These are phyloP conservation scores for Taeniopygia guttata DNA, from an alignment of 2,797 vertebrate species.

Conservation along the genomic window DNA sequence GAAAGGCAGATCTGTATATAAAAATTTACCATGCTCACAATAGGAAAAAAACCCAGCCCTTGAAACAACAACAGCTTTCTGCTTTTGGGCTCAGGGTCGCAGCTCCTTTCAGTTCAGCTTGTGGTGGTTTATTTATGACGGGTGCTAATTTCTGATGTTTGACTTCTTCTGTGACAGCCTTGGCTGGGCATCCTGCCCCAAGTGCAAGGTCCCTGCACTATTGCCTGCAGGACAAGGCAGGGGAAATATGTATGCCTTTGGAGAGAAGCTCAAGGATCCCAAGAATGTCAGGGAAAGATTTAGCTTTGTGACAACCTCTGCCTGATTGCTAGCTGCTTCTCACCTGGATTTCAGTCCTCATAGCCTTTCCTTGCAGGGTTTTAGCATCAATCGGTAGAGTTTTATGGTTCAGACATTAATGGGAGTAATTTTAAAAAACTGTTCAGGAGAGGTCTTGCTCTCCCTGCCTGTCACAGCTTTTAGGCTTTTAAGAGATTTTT, in stretches of 20 bases:
- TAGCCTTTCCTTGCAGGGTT: background rate
- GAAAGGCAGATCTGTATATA: constrained; percentile 66
- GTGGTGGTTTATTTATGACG: background rate
- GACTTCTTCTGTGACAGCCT: background rate
- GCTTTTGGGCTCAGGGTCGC: accelerated
- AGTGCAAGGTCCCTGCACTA: background rate
- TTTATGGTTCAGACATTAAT: background rate
- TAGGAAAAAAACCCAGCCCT: background rate
- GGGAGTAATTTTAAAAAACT: background rate
- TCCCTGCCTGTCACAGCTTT: background rate
- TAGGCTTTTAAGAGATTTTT: background rate
- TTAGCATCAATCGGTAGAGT: background rate
- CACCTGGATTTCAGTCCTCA: background rate
- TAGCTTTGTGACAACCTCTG: background rate
- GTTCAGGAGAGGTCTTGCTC: background rate
- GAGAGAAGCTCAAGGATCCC: background rate
- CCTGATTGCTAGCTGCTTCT: background rate
- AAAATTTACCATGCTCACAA: constrained; percentile 58
- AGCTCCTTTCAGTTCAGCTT: background rate
- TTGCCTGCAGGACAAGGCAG: background rate
- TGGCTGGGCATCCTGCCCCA: background rate
- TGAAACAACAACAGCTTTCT: background rate
- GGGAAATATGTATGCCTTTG: background rate
- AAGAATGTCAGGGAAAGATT: background rate
- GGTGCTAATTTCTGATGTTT: background rate